Percentiles rank a stretch among this genome's conserved stretches.
Evolutionary conservation across 2,797 vertebrate genomes (phyloP).

Genomic region (Fratercula arctica): DNA sequence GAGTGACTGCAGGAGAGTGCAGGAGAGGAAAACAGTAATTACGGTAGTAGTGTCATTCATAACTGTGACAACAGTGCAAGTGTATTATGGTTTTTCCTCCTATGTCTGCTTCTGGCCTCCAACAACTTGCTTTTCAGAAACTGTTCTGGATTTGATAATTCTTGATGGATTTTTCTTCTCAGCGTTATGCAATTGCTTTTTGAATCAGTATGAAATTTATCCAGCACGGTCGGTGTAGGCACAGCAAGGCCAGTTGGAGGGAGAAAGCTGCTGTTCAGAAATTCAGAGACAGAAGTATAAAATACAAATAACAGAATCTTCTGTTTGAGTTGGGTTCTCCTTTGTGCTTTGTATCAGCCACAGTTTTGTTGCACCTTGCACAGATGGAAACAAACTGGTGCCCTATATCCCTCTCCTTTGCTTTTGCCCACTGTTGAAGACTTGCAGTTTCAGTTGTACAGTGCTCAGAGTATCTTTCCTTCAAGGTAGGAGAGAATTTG

Average conservation of each 20-base stretch:
- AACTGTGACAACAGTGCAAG: not conserved
- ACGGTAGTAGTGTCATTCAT: not conserved
- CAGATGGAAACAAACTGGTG: not conserved
- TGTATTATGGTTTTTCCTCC: not conserved
- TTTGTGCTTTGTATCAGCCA: not conserved
- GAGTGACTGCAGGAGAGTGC: not conserved
- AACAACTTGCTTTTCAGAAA: not conserved
- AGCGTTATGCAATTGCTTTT: not conserved
- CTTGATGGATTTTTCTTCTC: not conserved
- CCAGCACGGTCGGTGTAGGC: not conserved
- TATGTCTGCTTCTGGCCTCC: not conserved
- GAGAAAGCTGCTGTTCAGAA: not conserved
- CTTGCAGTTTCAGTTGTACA: not conserved
- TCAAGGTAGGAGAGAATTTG: not conserved
- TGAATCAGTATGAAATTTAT: not conserved
- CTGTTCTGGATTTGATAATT: not conserved
- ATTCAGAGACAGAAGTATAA: rapidly evolving
- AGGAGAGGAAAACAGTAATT: not conserved
- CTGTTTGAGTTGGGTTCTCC: not conserved
- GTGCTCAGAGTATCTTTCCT: not conserved
- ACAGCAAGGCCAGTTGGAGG: not conserved
- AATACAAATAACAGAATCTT: not conserved
- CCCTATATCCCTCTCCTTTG: not conserved
- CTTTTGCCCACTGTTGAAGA: not conserved
- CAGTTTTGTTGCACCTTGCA: not conserved